Conservation (phyloP, 2,797 vertebrate genomes). For the Aeoliscus strigatus region DNA sequence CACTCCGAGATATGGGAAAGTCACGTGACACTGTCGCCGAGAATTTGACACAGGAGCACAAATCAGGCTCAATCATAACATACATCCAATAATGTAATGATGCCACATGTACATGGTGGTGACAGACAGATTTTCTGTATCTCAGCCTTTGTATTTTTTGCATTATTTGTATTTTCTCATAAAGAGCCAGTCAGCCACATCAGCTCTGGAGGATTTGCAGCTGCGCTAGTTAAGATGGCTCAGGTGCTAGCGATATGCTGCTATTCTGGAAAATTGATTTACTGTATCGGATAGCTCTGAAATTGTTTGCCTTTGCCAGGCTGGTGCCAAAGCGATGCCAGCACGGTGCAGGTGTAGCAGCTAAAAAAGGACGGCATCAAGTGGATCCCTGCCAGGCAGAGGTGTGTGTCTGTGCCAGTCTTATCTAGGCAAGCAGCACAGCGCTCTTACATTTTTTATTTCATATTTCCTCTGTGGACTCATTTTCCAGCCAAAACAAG, state of each 20-base stretch:
- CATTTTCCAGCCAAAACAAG: constrained; percentile 54
- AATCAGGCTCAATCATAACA: no score
- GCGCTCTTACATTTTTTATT: constrained; percentile 53
- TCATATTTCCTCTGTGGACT: constrained; percentile 52
- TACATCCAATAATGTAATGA: no score
- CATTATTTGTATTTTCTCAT: constrained; percentile 8
- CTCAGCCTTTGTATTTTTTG: no score
- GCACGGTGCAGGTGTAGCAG: constrained; percentile 56
- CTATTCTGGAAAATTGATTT: constrained; percentile 58
- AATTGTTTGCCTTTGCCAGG: constrained; percentile 48
- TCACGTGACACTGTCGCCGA: no score
- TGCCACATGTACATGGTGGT: no score
- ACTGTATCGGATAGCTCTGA: constrained; percentile 57
- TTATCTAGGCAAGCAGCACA: constrained; percentile 48
- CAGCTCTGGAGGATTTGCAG: constrained; percentile 22
- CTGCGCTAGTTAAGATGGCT: constrained; percentile 30
- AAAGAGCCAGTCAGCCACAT: constrained; percentile 10
- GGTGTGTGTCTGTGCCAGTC: constrained; percentile 48
- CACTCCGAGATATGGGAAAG: no score
- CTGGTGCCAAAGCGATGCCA: constrained; percentile 46
- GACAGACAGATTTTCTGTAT: no score
- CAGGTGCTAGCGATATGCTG: constrained; percentile 36
- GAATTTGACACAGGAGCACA: no score
- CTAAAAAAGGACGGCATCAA: constrained; percentile 46
- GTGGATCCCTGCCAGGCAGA: constrained; percentile 52